Percentiles rank a stretch among this genome's conserved stretches.
Conservation (phyloP, 2,113 vertebrate species). For the Coracopsis vasa region DNA sequence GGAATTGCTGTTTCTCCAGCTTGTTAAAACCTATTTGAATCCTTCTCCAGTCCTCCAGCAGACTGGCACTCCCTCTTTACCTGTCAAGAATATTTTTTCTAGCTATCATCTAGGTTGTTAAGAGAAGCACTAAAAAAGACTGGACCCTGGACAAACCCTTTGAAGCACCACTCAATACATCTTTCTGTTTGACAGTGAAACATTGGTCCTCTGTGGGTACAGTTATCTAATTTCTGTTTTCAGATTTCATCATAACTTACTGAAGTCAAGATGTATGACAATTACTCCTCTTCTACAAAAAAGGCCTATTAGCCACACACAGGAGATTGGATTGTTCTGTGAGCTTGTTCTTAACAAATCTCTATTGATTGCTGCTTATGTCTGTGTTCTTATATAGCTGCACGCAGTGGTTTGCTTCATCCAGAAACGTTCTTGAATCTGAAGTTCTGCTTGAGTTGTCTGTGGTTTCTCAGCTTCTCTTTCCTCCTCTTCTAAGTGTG, state of each 20-base stretch:
- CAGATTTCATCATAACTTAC: background rate
- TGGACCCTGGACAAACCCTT: background rate
- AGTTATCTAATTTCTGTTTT: background rate
- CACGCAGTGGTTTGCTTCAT: background rate
- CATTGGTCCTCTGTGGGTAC: background rate
- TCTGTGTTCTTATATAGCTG: background rate
- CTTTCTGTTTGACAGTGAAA: background rate
- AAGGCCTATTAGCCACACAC: background rate
- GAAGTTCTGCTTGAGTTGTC: background rate
- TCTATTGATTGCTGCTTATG: background rate
- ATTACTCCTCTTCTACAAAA: background rate
- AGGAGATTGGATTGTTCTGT: background rate
- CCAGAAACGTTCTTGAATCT: background rate
- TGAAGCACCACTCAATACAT: background rate
- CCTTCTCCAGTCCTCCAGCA: background rate
- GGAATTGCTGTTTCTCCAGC: background rate
- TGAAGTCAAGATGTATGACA: background rate
- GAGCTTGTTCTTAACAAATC: background rate
- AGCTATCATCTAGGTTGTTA: background rate
- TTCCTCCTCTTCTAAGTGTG: accelerated
- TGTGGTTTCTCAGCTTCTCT: background rate
- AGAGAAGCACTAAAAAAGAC: background rate
- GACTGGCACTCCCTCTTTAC: background rate
- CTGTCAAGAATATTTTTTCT: background rate
- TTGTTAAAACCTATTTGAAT: background rate